A percentile compares a stretch with the other conserved stretches of the same genome.
Conservation (phyloP, 2,797 vertebrate species). For the Psittacula derbiana region DNA sequence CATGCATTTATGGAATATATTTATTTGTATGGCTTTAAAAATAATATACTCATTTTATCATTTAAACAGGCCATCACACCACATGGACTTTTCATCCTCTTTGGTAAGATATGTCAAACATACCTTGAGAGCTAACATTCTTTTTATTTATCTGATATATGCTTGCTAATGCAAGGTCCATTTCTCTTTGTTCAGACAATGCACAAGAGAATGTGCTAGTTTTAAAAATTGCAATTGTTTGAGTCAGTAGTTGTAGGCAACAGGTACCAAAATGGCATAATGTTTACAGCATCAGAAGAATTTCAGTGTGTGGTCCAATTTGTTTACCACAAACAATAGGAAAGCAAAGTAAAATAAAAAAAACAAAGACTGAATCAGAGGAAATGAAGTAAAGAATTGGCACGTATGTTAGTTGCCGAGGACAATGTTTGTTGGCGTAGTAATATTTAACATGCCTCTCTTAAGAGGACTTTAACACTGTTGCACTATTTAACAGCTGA, state of each 20-base stretch:
- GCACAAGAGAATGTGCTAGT: background rate
- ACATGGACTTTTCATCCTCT: conserved; percentile 87
- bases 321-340: background rate
- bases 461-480: background rate
- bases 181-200: background rate
- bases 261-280: background rate
- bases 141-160: background rate
- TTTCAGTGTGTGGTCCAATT: background rate
- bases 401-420: rapidly evolving
- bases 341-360: background rate
- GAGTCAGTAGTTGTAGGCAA: background rate
- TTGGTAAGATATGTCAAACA: conserved; percentile 80
- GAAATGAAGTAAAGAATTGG: background rate
- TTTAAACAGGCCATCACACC: conserved; percentile 84
- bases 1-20: background rate
- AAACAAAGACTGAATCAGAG: background rate
- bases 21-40: conserved; percentile 21
- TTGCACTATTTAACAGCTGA: background rate
- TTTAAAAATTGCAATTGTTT: background rate
- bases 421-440: background rate
- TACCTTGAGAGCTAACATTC: background rate
- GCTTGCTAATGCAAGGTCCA: background rate
- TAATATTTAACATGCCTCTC: background rate
- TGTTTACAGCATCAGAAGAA: background rate
- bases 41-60: conserved; percentile 48